Evolutionary conservation across 2,888 invertebrate species (phyloP).

Genomic region (Drosophila anceps): DNA sequence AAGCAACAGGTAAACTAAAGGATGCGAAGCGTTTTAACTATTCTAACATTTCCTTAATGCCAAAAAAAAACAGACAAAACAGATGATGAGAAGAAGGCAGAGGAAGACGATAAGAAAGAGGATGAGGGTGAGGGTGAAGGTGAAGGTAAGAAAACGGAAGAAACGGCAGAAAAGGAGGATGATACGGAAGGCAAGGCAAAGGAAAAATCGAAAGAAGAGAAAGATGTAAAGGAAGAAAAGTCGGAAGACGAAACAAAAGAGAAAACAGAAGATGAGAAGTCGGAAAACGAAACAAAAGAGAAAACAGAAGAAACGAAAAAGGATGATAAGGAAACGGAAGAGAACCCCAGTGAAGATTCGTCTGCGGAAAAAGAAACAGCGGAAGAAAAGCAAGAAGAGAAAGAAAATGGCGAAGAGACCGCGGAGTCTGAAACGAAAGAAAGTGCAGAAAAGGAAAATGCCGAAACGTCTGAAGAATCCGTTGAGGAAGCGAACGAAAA

Average conservation of each 20-base stretch:
- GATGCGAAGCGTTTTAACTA: conserved; percentile 13
- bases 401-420: conserved; percentile 20
- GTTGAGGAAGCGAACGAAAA: background rate
- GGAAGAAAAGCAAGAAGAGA: conserved; percentile 27
- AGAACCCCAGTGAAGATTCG: background rate
- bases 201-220: conserved; percentile 14
- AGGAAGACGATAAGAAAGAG: conserved; percentile 31
- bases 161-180: conserved; percentile 14
- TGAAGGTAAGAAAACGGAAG: conserved; percentile 26
- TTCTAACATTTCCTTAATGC: conserved; percentile 31
- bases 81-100: conserved; percentile 29
- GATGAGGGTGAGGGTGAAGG: conserved; percentile 15
- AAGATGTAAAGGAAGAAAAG: conserved; percentile 12
- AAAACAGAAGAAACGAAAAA: conserved; percentile 23
- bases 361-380: conserved; percentile 20
- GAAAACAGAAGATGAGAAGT: conserved; percentile 17
- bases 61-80: conserved; percentile 38
- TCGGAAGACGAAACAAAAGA: conserved; percentile 7
- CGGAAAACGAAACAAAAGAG: conserved; percentile 5
- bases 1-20: conserved; percentile 59
- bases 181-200: conserved; percentile 21
- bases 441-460: background rate
- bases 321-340: background rate
- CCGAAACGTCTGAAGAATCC: conserved; percentile 3
- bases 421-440: conserved; percentile 10